phyloP scores from a whole-genome alignment of 2,797 vertebrate species.

The Chrysocyon brachyurus region DNA sequence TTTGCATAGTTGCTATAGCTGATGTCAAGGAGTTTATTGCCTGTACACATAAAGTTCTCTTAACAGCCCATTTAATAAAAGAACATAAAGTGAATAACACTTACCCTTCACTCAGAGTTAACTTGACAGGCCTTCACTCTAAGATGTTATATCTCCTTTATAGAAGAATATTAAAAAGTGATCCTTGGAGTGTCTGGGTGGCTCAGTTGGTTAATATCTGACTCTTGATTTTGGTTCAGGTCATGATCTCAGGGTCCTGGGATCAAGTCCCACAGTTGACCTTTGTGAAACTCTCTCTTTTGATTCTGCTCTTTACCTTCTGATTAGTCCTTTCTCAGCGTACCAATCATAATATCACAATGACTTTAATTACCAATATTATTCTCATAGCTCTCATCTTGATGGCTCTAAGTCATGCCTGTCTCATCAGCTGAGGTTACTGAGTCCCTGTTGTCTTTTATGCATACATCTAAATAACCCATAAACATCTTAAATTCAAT shows the following conservation, averaged over 20 bases:
- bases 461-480: neutral
- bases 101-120: neutral
- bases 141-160: neutral
- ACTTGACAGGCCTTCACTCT: neutral
- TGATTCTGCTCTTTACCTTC: neutral
- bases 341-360: neutral
- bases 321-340: neutral
- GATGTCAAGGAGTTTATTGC: neutral
- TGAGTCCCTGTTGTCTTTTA: neutral
- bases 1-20: neutral
- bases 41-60: neutral
- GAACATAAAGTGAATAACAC: neutral
- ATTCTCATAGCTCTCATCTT: neutral
- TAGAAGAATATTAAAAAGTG: neutral
- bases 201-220: neutral
- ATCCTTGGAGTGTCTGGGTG: neutral
- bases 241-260: neutral
- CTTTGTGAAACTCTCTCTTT: neutral
- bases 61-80: neutral
- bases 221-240: neutral
- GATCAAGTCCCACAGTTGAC: neutral
- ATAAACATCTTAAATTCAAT: slow-evolving; percentile 35
- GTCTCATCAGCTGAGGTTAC: neutral
- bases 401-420: neutral
- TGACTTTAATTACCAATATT: neutral